Base-by-base conservation (phyloP, 2,113 vertebrate genomes). In the Neomonachus schauinslandi region DNA sequence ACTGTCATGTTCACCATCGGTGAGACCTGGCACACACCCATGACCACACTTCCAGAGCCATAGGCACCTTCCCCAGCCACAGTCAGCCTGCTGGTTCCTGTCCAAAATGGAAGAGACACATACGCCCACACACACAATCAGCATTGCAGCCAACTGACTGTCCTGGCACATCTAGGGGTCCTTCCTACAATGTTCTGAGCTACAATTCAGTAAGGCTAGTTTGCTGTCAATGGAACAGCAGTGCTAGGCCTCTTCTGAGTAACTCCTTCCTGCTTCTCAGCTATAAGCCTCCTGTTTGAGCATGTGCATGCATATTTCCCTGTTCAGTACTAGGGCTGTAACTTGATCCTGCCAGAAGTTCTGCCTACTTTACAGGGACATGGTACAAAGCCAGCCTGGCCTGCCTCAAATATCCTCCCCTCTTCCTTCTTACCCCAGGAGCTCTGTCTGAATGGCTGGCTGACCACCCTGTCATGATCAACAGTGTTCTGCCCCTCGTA, bases 1-100 rank as follows among this genome's bases (percentile, higher is more conserved):
- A 99, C 99, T 0, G 99, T 99, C 98, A 99, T 99, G 99, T 99
- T 99, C 98, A 99, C 99, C n/a, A 99, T 99, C 1, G 99, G 99
- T 99, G 98, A 99, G 99, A 33, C 69, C 33, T 91, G 49, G n/a
- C 53, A 16, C 63, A 61, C 8, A 76, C 65, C 71, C 65, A 19
- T 22, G 61, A 96, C 51, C 81, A 82, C 13, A 39, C 88, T 79
- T 57, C 76, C 51, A 91, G 77, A 82, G 89, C 92, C 79, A 88
- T 31, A 94, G 42, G 88, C 2, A 21, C 42, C 7, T 36, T 61
- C 49, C 65, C 53, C 39, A 33, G 55, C 82, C 72, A 42, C 4
- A 39, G 59, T 49, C 67, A 59, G 49, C 80, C 67, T 95, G n/a
- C 91, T 65, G 49, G 86, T 69, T 71, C 51, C 92, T 67, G 13